Conservation (phyloP, 2,888 invertebrate species). For the Sicus ferrugineus region DNA sequence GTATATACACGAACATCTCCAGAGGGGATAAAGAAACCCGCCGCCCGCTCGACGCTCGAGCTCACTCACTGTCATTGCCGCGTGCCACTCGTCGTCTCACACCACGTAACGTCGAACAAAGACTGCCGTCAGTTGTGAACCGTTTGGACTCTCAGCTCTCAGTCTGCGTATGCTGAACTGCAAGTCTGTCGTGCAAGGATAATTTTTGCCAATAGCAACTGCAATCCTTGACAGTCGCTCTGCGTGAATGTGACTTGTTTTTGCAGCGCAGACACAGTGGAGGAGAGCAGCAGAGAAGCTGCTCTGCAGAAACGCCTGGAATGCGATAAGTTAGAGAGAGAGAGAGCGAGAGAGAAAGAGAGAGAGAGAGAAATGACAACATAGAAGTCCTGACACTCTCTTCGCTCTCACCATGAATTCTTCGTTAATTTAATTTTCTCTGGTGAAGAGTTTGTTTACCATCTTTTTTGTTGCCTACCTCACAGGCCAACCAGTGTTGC, state of each 20-base stretch:
- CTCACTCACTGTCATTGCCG: background rate
- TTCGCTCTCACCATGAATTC: background rate
- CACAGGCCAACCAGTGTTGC: conserved; percentile 12
- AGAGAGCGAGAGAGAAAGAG: too few species aligned
- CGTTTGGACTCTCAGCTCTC: background rate
- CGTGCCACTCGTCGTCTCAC: conserved; percentile 13
- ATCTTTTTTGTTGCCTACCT: conserved; percentile 13
- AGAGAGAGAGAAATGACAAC: too few species aligned
- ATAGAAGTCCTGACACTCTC: background rate
- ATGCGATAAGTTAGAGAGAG: background rate
- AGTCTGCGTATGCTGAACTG: background rate
- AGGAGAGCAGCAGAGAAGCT: conserved; percentile 24
- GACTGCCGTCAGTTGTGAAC: background rate
- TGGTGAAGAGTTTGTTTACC: conserved; percentile 22
- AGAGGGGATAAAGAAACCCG: background rate
- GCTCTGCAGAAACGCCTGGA: conserved; percentile 6
- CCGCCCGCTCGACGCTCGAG: background rate
- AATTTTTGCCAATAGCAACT: conserved; percentile 34
- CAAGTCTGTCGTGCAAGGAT: conserved; percentile 40
- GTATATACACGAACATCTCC: background rate
- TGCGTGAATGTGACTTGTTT: conserved; percentile 29
- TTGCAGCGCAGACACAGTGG: conserved; percentile 10
- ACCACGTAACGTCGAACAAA: conserved; percentile 13
- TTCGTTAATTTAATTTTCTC: background rate
- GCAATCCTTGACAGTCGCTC: conserved; percentile 55